Evolutionary conservation across 2,888 invertebrate species (phyloP), one percentile per base, ranked within the genome.

Genomic region (Orchesella flavescens): DNA sequence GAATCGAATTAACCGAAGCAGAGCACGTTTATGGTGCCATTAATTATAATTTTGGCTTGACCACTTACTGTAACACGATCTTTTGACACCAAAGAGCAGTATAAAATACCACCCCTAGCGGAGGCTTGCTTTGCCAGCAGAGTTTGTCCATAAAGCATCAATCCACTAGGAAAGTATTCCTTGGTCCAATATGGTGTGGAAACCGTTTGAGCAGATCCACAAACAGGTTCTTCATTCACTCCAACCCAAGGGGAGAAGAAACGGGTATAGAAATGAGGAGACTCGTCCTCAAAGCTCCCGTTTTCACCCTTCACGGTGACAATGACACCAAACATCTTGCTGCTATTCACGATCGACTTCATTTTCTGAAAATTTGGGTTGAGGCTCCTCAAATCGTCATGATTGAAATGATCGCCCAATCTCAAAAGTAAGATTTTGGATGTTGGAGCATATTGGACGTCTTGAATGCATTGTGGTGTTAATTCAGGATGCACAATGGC

Each of bases 171-270:
- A 53, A 69, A 69, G 21, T 63, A 78, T 24, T 78, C 78, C 21
- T 78, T 71, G 9, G 61, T 63, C 78, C 78, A 78, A 21, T 78
- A 78, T 1, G 71, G 71, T 2, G 78, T 63, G 89, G 90, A 90
- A n/a, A 77, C 77, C 9, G 76, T 76, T 23, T 76, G 76, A 15
- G 66, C 76, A 15, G 66, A 43, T 4, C 76, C 76, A 23, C 66
- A 66, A 2, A 91, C 91, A 1, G 91, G 91, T 85, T 91, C 91
- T 86, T 91, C 91, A 19, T 19, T n/a, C n/a, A 59, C 53, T 19
- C 65, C 76, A 43, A 76, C 66, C 66, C 65, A 91, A 0, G 91
- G 91, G 34, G 90, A 90, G 87, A 91, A 91, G 85, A 90, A 91
- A 44, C 91, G 88, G 17, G 91, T 91, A 1, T 90, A 71, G 85